Percentiles rank a stretch among this genome's conserved stretches.
These are phyloP conservation scores for Cynoglossus semilaevis DNA, from an alignment of 2,113 vertebrate species.

Conservation along the genomic window DNA sequence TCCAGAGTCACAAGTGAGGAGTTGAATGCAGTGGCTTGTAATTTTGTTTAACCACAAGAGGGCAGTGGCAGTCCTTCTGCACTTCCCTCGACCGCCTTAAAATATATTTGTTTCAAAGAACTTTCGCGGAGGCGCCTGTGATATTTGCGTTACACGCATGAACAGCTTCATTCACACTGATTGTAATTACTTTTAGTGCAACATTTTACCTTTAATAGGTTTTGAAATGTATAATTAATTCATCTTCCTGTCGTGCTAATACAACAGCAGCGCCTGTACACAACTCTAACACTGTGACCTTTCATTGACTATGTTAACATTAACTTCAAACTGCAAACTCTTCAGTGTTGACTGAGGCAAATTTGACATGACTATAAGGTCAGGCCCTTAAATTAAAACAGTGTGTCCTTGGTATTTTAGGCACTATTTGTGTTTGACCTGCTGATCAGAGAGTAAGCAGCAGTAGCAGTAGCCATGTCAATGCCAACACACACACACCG, in stretches of 20 bases:
- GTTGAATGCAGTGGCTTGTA: not conserved
- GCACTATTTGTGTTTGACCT: constrained; percentile 52
- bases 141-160: not conserved
- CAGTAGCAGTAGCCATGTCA: constrained; percentile 48
- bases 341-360: constrained; percentile 32
- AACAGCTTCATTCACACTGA: not conserved
- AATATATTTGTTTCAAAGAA: not conserved
- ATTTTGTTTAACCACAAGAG: constrained; percentile 38
- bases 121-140: not conserved
- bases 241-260: not conserved
- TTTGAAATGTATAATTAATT: not conserved
- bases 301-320: constrained; percentile 15
- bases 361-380: constrained; percentile 41
- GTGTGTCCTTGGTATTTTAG: constrained; percentile 42
- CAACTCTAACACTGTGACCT: constrained; percentile 3
- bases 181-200: not conserved
- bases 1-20: no score
- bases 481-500: not conserved
- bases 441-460: constrained; percentile 52
- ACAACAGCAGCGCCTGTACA: constrained; percentile 3
- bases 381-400: constrained; percentile 42
- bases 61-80: constrained; percentile 33
- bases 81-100: not conserved
- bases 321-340: constrained; percentile 16
- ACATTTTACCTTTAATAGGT: not conserved